These are phyloP conservation scores for Solenodon paradoxus DNA, from an alignment of 2,113 vertebrate species.

Conservation along the genomic window DNA sequence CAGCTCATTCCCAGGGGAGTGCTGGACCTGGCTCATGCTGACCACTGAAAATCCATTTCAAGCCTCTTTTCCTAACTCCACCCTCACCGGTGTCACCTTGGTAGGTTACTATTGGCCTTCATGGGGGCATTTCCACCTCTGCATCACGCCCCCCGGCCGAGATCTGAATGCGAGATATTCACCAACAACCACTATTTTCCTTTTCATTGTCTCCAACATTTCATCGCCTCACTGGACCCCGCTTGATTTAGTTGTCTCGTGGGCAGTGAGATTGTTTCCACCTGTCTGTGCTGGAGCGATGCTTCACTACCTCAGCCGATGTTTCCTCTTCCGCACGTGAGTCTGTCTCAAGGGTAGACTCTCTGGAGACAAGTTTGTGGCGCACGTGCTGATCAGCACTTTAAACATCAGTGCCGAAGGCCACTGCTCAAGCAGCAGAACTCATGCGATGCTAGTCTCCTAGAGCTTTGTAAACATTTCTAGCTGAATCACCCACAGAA, in stretches of 20 bases:
- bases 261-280: not conserved
- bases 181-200: not conserved
- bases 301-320: not conserved
- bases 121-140: not conserved
- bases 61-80: too few relatives aligned
- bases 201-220: not conserved
- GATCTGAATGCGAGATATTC: not conserved
- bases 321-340: not conserved
- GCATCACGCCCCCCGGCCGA: too few relatives aligned
- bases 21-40: not conserved
- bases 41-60: not conserved
- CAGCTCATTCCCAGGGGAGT: rapidly evolving
- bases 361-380: not conserved
- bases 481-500: too few relatives aligned
- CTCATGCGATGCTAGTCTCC: too few relatives aligned
- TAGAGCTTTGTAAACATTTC: too few relatives aligned
- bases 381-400: too few relatives aligned
- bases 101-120: not conserved
- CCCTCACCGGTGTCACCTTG: not conserved
- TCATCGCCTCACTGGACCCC: not conserved
- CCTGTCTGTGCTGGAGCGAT: not conserved
- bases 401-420: too few relatives aligned
- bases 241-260: not conserved
- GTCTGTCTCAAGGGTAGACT: not conserved
- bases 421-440: too few relatives aligned